Percentiles rank a stretch among this genome's conserved stretches.
Evolutionary conservation across 2,113 vertebrate genomes (phyloP).

Genomic region (Tyrannus savana): DNA sequence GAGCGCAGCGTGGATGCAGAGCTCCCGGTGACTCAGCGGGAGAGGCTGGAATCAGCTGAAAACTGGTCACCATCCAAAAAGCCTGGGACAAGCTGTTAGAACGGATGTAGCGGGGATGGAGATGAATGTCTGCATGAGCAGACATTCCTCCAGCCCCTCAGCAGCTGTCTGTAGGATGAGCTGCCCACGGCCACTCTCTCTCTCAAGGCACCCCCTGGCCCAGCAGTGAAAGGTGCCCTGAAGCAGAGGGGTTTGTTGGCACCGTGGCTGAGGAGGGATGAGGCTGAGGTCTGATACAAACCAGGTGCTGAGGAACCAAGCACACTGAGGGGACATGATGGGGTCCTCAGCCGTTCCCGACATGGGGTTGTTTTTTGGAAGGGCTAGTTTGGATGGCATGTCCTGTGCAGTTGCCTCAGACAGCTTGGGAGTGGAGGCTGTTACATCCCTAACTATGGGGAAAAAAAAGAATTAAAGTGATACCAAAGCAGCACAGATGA

Average conservation of each 20-base stretch:
- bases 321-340: background rate
- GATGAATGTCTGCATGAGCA: background rate
- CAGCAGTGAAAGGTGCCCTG: background rate
- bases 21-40: background rate
- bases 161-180: background rate
- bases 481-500: background rate
- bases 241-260: background rate
- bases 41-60: background rate
- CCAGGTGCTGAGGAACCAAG: background rate
- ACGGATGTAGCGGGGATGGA: background rate
- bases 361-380: background rate
- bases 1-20: background rate
- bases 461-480: background rate
- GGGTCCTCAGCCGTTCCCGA: background rate
- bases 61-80: constrained; percentile 39
- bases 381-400: background rate
- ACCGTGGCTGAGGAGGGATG: accelerated
- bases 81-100: constrained; percentile 32
- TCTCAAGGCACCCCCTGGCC: background rate
- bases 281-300: background rate
- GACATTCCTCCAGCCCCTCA: background rate
- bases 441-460: background rate
- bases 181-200: background rate
- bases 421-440: background rate
- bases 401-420: background rate